Evolutionary conservation across 2,113 vertebrate genomes (phyloP), one percentile per base, ranked within the genome.

Genomic region (Sinocyclocheilus anophthalmus): DNA sequence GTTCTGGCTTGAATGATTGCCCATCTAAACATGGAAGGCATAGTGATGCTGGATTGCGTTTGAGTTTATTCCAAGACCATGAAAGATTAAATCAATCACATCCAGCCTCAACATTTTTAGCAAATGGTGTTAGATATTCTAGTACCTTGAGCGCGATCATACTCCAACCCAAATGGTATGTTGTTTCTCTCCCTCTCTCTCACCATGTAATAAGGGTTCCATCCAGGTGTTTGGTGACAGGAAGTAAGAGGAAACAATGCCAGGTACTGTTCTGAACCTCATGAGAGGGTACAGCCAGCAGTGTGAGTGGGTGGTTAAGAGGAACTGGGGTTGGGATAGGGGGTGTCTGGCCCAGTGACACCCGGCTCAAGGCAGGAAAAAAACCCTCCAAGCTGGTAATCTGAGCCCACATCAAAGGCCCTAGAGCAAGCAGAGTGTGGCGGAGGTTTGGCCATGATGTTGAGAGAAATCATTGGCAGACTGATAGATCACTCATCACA

Each of bases 401-500:
- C 59, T 13, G 88, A 90, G 63, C 72, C 83, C 30, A 87, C 87
- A 91, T 92, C 88, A 91, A 90, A 92, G 89, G 81, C 18, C 48
- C 88, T 59, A 37, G 53, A 78, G 87, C 88, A 87, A 87, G 76
- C 84, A 14, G 83, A 91, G 90, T 77, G 63, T 89, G 87, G 83
- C 69, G 2, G 77, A 77, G 75, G 80, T 81, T 86, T 87, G 83
- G 88, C 84, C 81, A 85, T 81, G 80, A 84, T 83, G 83, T 72
- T 80, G 84, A 61, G 26, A 78, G 76, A 69, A 86, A 76, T 82
- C 80, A 48, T 69, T 72, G 76, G 70, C 76, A 82, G 78, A 81
- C 59, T 84, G 85, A 53, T 67, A 69, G 81, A 73, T 86, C 88
- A 63, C 59, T 89, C 75, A 89, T 22, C 84, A 67, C 83, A 8